Percentiles rank a stretch among this genome's conserved stretches.
phyloP scores from a whole-genome alignment of 2,888 invertebrate genomes.

The Eudemis profundana region DNA sequence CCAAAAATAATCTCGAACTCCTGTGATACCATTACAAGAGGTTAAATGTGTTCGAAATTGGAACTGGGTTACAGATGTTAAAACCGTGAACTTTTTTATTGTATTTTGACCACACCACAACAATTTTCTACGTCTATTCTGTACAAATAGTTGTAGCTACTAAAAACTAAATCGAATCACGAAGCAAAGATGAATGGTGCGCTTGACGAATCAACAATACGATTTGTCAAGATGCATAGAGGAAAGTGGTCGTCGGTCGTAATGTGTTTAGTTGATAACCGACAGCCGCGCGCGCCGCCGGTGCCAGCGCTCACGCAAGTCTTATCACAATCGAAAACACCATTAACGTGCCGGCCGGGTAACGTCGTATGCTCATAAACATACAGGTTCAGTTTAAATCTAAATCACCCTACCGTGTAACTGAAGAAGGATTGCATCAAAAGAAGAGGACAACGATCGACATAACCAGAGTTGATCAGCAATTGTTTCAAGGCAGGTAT shows the following conservation, averaged over 20 bases:
- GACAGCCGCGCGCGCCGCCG: constrained; percentile 69
- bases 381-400: constrained; percentile 6
- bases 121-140: background rate
- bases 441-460: constrained; percentile 44
- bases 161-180: constrained; percentile 29
- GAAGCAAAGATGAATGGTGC: constrained; percentile 10
- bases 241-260: constrained; percentile 61
- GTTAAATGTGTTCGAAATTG: too few species aligned
- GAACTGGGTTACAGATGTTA: too few species aligned
- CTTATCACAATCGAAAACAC: constrained; percentile 43
- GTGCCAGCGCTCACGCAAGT: constrained; percentile 54
- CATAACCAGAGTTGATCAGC: constrained; percentile 58
- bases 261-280: constrained; percentile 81
- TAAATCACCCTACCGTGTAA: constrained; percentile 5
- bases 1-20: too few species aligned
- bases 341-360: constrained; percentile 33
- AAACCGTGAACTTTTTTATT: too few species aligned
- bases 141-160: constrained; percentile 1
- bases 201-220: constrained; percentile 63
- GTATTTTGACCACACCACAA: too few species aligned
- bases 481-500: constrained; percentile 74
- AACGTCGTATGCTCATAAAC: constrained; percentile 32
- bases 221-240: constrained; percentile 53
- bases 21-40: too few species aligned
- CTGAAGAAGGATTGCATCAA: constrained; percentile 3